phyloP scores from a whole-genome alignment of 2,797 vertebrate genomes.

The Molossus molossus region DNA sequence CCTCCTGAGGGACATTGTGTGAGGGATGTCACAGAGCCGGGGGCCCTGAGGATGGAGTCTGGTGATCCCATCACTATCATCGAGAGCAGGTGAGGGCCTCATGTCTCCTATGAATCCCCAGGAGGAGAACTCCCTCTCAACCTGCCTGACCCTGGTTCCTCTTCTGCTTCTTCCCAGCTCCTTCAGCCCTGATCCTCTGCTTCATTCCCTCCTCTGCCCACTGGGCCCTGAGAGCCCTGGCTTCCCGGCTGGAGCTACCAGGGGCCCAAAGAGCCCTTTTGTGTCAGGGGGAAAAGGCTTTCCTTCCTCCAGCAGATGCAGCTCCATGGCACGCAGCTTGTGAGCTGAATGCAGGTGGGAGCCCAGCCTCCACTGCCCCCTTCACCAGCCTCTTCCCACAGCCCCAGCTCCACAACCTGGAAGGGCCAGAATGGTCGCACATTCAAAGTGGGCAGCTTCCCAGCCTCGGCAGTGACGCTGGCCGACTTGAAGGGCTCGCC shows the following conservation, averaged over 20 bases:
- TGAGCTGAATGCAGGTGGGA: background rate
- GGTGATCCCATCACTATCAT: slow-evolving; percentile 93
- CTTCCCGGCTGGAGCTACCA: background rate
- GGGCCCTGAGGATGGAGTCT: slow-evolving; percentile 90
- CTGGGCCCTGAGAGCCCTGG: background rate
- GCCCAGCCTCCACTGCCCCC: background rate
- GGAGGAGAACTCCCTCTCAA: background rate
- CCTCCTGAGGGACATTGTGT: slow-evolving; percentile 91
- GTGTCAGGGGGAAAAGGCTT: slow-evolving; percentile 28
- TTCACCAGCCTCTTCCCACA: slow-evolving; percentile 81
- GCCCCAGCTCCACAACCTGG: slow-evolving; percentile 93
- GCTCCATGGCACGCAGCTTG: background rate
- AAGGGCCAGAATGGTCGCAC: slow-evolving; percentile 95
- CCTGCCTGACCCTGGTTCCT: background rate
- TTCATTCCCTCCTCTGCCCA: background rate
- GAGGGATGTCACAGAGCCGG: slow-evolving; percentile 92
- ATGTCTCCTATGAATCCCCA: background rate
- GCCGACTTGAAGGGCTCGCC: background rate
- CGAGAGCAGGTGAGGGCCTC: slow-evolving; percentile 92
- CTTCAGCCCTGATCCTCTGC: background rate
- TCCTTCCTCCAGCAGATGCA: slow-evolving; percentile 8
- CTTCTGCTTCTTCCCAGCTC: background rate
- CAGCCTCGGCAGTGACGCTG: slow-evolving; percentile 84
- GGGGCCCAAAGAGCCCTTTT: slow-evolving; percentile 32
- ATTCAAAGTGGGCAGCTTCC: slow-evolving; percentile 92